phyloP scores from a whole-genome alignment of 2,888 invertebrate species.

The Uropetala carovei region DNA sequence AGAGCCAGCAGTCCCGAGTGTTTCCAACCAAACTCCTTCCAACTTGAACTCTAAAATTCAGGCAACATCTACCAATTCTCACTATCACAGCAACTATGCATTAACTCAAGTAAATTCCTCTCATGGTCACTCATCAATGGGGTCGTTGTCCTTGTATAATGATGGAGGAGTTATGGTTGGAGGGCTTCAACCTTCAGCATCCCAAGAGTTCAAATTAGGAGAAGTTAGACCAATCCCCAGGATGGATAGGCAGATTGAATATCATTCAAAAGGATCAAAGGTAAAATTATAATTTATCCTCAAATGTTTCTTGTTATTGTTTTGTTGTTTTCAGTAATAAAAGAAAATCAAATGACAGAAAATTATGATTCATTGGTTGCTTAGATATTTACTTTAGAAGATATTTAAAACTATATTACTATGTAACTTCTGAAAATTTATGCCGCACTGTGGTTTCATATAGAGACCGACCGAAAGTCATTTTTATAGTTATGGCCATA shows the following conservation, averaged over 20 bases:
- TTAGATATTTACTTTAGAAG: no score
- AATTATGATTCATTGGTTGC: no score
- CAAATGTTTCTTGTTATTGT: background rate
- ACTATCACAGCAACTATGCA: conserved; percentile 48
- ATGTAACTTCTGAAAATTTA: no score
- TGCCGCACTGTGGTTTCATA: no score
- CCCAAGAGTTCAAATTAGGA: conserved; percentile 75
- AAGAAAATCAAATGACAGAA: no score
- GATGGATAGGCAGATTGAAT: conserved; percentile 52
- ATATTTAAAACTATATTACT: no score
- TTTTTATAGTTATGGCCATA: no score
- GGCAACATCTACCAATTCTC: conserved; percentile 9
- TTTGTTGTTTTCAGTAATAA: no score
- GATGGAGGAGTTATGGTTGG: conserved; percentile 51
- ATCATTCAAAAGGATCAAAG: conserved; percentile 55
- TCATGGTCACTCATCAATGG: conserved; percentile 51
- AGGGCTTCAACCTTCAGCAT: conserved; percentile 57
- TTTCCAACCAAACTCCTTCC: conserved; percentile 17
- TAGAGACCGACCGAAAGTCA: no score
- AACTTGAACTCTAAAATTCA: conserved; percentile 44
- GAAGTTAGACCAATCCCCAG: conserved; percentile 71
- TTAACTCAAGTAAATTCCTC: conserved; percentile 45
- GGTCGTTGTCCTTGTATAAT: conserved; percentile 48
- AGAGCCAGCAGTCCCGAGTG: conserved; percentile 1
- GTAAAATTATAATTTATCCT: background rate